Evolutionary conservation across 2,888 invertebrate genomes (phyloP), one percentile per base, ranked within the genome.

Genomic region (Neoascia interrupta): DNA sequence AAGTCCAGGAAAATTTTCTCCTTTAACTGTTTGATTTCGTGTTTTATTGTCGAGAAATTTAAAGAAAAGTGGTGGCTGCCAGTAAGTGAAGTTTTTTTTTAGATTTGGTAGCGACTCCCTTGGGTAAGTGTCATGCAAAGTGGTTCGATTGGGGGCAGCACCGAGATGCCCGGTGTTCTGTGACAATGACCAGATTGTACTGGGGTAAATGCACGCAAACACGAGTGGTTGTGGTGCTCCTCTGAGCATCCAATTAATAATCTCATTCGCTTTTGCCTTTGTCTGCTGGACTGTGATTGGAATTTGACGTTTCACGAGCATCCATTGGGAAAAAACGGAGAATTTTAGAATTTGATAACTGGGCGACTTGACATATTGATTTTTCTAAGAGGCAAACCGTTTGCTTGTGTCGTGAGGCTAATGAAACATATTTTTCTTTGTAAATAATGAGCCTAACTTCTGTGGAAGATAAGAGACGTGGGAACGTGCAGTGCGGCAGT

Each of bases 1-100:
- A 73, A 45, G 70, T 64, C 58, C 53, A 53, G 45, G 15, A 72
- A 76, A 72, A 58, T 64, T 64, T 76, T 76, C 76, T 39, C 63
- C 53, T 47, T 19, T 43, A 49, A 39, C 31, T 15, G 36, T 49
- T 47, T 4, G 5, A n/a, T 54, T 66, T 39, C n/a, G 16, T 23
- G 23, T 11, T 51, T 41, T 41, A n/a, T 43, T 39, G 31, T 16
- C 23, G 18, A n/a, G 10, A 3, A 15, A 5, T 16, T 47, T 2
- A 43, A 36, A 2, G 19, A 28, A 18, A 39, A 21, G 19, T 53
- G 15, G 64, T 34, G 13, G 11, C 23, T 5, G 3, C 28, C 15
- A 15, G 0, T 45, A 19, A 19, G 16, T 43, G 4, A 10, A 49
- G 23, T 1, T 15, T 49, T 6, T 5, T 10, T 41, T 8, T 18